Percentiles rank a stretch among this genome's conserved stretches.
Conservation (phyloP, 2,113 vertebrate genomes). For the Pantherophis guttatus region DNA sequence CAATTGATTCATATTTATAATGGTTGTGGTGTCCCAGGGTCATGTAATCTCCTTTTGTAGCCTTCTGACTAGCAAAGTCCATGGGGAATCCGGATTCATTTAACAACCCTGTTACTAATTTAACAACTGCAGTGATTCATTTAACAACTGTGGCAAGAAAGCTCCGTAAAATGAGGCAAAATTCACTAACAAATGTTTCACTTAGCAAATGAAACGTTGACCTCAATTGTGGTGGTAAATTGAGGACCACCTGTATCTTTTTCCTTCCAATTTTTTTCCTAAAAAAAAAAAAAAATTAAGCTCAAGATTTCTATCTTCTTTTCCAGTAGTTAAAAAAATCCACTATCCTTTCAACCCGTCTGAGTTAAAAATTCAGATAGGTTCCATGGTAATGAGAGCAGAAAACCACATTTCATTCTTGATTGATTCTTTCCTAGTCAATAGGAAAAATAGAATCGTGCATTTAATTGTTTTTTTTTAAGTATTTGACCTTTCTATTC, state of each 20-base stretch:
- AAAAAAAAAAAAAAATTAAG: not conserved
- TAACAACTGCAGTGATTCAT: not conserved
- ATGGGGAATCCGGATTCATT: not conserved
- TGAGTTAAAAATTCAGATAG: constrained; percentile 43
- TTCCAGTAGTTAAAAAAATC: not conserved
- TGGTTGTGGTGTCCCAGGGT: not conserved
- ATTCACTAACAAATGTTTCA: not conserved
- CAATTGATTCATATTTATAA: not conserved
- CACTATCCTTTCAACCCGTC: constrained; percentile 38
- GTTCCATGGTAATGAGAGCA: constrained; percentile 45
- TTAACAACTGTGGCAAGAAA: not conserved
- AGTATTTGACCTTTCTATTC: constrained; percentile 61
- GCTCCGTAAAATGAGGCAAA: not conserved
- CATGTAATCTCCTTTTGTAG: not conserved
- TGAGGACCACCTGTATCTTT: not conserved
- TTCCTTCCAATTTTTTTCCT: not conserved
- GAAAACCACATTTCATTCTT: constrained; percentile 66
- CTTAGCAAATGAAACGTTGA: not conserved
- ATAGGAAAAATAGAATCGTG: constrained; percentile 38
- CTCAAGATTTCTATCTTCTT: not conserved
- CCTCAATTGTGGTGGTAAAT: not conserved
- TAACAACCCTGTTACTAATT: not conserved
- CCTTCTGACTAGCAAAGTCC: not conserved
- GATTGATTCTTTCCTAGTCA: constrained; percentile 58
- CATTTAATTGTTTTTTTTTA: constrained; percentile 61